These are phyloP conservation scores for Epinotia nisella DNA, from an alignment of 2,888 invertebrate genomes.

Conservation along the genomic window DNA sequence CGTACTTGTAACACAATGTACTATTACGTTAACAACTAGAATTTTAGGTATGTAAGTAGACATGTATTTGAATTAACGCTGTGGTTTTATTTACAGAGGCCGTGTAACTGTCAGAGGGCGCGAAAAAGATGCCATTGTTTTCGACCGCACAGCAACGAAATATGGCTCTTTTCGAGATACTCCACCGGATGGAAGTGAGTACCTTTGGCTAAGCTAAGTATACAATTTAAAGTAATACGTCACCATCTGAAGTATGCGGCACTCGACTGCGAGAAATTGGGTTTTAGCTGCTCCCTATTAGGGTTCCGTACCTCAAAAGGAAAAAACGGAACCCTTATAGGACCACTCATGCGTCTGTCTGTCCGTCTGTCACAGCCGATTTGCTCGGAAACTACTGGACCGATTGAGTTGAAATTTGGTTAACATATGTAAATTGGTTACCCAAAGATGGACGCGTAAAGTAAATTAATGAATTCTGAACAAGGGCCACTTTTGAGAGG, in stretches of 20 bases:
- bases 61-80: not conserved
- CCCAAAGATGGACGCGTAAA: too few species aligned
- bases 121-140: conserved; percentile 96
- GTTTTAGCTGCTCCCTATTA: not conserved
- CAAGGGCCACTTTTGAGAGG: too few species aligned
- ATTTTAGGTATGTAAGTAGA: not conserved
- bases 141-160: conserved; percentile 95
- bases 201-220: conserved; percentile 52
- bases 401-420: too few species aligned
- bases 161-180: conserved; percentile 99
- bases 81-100: conserved; percentile 88
- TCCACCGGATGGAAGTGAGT: conserved; percentile 97
- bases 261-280: not conserved
- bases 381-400: too few species aligned
- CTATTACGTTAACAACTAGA: not conserved
- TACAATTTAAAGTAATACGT: conserved; percentile 17
- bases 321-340: too few species aligned
- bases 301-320: too few species aligned
- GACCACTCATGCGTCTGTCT: too few species aligned
- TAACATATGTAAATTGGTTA: too few species aligned
- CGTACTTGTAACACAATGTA: too few species aligned
- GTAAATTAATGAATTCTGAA: too few species aligned
- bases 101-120: conserved; percentile 96
- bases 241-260: not conserved
- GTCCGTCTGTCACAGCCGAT: too few species aligned